phyloP scores from a whole-genome alignment of 1,140 invertebrate species.

The Euwallacea similis region DNA sequence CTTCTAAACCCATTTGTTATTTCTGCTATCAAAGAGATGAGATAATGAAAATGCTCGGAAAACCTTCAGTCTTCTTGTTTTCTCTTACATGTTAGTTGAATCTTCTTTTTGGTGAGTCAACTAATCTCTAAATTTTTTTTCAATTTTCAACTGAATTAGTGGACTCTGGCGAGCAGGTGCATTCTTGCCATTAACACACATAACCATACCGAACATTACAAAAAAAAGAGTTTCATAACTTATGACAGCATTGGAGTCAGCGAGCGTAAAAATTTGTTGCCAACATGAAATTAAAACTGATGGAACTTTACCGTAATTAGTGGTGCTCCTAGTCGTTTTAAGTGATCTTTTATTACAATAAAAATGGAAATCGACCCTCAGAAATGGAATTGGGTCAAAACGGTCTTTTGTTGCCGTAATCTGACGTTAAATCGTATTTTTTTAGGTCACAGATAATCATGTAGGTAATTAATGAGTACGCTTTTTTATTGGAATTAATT shows the following conservation, averaged over 20 bases:
- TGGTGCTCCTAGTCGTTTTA: slow-evolving; percentile 19
- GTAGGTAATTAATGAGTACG: too few species aligned
- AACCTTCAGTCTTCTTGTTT: too few species aligned
- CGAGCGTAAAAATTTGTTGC: slow-evolving; percentile 30
- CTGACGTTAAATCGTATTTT: slow-evolving; percentile 6
- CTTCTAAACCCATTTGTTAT: too few species aligned
- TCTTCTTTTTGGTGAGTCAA: too few species aligned
- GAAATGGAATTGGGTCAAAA: slow-evolving; percentile 25
- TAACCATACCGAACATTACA: background rate
- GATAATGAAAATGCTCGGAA: too few species aligned
- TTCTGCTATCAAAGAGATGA: too few species aligned
- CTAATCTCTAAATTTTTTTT: too few species aligned
- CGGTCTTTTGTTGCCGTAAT: slow-evolving; percentile 22
- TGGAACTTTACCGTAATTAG: slow-evolving; percentile 32
- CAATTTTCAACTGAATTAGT: too few species aligned
- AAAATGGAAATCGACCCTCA: slow-evolving; percentile 34
- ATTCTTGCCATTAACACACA: too few species aligned
- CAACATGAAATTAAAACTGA: slow-evolving; percentile 33
- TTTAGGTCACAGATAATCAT: slow-evolving; percentile 11
- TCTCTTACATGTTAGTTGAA: too few species aligned
- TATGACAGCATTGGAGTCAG: slow-evolving; percentile 9
- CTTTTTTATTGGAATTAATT: background rate
- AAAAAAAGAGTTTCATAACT: slow-evolving; percentile 1
- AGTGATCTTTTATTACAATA: slow-evolving; percentile 29
- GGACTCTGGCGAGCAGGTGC: too few species aligned